Percentiles rank a stretch among this genome's conserved stretches.
Conservation (phyloP, 2,888 invertebrate species). For the Orthosia cruda region DNA sequence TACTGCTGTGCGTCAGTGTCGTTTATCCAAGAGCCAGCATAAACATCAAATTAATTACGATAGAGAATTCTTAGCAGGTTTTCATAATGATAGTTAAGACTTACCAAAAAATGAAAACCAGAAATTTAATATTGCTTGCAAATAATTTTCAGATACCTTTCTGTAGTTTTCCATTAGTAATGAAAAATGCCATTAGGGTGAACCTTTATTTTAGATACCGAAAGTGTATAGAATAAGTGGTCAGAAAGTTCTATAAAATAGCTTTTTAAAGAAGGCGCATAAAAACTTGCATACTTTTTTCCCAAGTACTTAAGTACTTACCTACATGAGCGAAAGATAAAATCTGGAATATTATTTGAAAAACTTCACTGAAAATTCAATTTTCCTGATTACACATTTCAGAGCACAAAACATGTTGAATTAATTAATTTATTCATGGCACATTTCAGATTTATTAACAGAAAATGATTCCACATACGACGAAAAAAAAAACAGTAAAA, state of each 20-base stretch:
- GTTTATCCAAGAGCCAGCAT: neutral
- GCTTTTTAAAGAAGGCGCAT: neutral
- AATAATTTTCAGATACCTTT: neutral
- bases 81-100: too few relatives aligned
- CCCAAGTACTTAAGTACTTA: neutral
- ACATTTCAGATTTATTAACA: neutral
- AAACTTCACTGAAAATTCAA: neutral
- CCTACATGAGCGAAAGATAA: too few relatives aligned
- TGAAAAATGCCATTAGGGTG: neutral
- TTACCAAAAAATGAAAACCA: too few relatives aligned
- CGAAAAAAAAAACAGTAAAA: constrained; percentile 36
- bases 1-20: neutral
- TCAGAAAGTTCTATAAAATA: neutral
- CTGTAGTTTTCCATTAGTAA: neutral
- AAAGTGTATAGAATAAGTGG: neutral
- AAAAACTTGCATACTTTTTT: neutral
- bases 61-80: neutral
- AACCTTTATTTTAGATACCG: neutral
- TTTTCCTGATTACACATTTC: neutral
- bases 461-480: neutral
- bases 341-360: neutral
- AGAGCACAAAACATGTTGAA: neutral
- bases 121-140: too few relatives aligned
- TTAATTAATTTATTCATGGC: neutral
- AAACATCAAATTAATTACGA: neutral